Evolutionary conservation across 2,888 invertebrate species (phyloP), one percentile per base, ranked within the genome.

Genomic region (Phyllotreta striolata): DNA sequence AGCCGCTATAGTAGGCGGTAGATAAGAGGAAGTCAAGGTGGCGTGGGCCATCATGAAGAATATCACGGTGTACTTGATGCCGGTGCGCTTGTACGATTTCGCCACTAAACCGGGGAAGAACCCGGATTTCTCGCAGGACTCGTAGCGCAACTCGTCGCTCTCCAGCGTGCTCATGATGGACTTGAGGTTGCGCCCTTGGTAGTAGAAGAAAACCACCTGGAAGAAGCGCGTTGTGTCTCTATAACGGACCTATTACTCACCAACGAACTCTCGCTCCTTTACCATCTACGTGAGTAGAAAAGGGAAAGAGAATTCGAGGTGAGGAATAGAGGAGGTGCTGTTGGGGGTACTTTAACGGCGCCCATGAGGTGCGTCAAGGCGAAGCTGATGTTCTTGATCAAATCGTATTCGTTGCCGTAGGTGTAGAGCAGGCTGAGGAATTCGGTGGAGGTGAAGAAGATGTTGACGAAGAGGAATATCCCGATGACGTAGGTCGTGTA

Each of bases 371-470:
- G 78, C 4, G 77, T 78, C 35, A 78, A 60, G 8, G 73, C 75
- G 67, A 78, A 77, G 62, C 75, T 77, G n/a, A 79, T 66, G 62
- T 78, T 79, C 62, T 78, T 79, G n/a, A 78, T 78, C 7, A 78
- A 66, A 54, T 73, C 69, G 43, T 76, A 72, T 40, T 74, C 64
- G 66, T 75, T 67, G 43, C 67, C 65, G 49, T 72, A 75, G 1
- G 77, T 76, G 55, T 74, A 75, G 55, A 72, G 72, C 1, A 79
- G 62, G 47, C 75, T 75, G 3, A 76, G 57, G 66, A 78, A 77
- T 67, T 79, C 78, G 1, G 78, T 75, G 8, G 62, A 62, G 3
- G 78, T 77, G 62, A 76, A 78, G 67, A 70, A 78, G 8, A 77
- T 1, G 61, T 77, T 77, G 0, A 78, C 77, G 62, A 77, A 78